A percentile compares a stretch with the other conserved stretches of the same genome.
Evolutionary conservation across 1,140 invertebrate genomes (phyloP).

Genomic region (Druon quercuslanigerum): DNA sequence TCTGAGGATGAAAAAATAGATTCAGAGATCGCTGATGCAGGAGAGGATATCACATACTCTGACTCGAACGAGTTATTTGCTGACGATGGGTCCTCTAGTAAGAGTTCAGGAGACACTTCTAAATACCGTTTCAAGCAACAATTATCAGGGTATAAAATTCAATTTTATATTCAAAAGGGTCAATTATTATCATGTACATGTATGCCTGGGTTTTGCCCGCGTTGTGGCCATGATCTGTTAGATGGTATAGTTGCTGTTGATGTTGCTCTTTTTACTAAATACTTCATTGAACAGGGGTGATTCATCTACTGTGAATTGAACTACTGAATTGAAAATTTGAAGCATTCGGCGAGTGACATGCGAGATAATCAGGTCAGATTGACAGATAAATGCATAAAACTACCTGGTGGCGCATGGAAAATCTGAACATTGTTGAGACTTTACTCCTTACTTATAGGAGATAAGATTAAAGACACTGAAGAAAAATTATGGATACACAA

Average conservation of each 20-base stretch:
- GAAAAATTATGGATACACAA: too few relatives aligned
- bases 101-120: too few relatives aligned
- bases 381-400: not conserved
- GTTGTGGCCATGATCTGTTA: conserved; percentile 42
- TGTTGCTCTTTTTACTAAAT: conserved; percentile 34
- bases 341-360: not conserved
- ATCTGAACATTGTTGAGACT: not conserved
- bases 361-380: not conserved
- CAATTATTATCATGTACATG: too few relatives aligned
- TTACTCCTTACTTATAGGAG: too few relatives aligned
- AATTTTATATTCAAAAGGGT: too few relatives aligned
- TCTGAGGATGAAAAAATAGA: not conserved
- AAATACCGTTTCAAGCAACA: too few relatives aligned
- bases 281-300: conserved; percentile 39
- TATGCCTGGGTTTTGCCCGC: too few relatives aligned
- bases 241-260: conserved; percentile 42
- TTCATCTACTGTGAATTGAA: conserved; percentile 30
- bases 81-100: conserved; percentile 4
- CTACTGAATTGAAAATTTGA: not conserved
- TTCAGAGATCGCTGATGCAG: conserved; percentile 30
- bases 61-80: not conserved
- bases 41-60: too few relatives aligned
- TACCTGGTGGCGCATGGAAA: conserved; percentile 19
- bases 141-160: too few relatives aligned
- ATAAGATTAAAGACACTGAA: too few relatives aligned